These are phyloP conservation scores for Zosterops borbonicus DNA, from an alignment of 2,113 vertebrate species.

Conservation along the genomic window DNA sequence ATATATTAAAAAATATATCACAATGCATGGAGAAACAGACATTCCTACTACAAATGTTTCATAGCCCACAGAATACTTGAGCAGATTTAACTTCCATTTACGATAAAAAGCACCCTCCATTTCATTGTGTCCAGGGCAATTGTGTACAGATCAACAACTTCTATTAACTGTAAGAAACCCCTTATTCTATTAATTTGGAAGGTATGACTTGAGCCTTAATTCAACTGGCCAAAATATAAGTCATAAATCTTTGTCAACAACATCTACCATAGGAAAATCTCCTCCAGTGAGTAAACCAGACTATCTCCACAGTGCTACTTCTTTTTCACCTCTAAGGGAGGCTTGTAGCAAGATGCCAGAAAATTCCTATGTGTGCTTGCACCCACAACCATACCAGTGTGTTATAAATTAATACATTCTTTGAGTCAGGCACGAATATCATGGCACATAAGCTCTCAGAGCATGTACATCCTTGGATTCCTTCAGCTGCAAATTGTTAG, in stretches of 20 bases:
- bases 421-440: neutral
- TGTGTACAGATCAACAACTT: neutral
- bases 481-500: slow-evolving; percentile 31
- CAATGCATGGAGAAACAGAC: neutral
- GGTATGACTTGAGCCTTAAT: neutral
- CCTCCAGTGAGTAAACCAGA: neutral
- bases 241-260: neutral
- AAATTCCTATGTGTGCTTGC: neutral
- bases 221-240: neutral
- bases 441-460: neutral
- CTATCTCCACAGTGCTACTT: neutral
- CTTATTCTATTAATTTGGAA: neutral
- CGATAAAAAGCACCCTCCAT: neutral
- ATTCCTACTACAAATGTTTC: neutral
- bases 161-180: neutral
- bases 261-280: neutral
- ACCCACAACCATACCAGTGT: neutral
- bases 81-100: neutral
- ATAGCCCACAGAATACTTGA: neutral
- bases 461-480: neutral
- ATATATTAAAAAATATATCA: neutral
- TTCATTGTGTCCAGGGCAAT: neutral
- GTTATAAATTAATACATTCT: neutral
- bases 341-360: neutral
- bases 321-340: neutral